Base-by-base conservation (phyloP, 2,888 invertebrate genomes). In the Platynereis dumerilii region DNA sequence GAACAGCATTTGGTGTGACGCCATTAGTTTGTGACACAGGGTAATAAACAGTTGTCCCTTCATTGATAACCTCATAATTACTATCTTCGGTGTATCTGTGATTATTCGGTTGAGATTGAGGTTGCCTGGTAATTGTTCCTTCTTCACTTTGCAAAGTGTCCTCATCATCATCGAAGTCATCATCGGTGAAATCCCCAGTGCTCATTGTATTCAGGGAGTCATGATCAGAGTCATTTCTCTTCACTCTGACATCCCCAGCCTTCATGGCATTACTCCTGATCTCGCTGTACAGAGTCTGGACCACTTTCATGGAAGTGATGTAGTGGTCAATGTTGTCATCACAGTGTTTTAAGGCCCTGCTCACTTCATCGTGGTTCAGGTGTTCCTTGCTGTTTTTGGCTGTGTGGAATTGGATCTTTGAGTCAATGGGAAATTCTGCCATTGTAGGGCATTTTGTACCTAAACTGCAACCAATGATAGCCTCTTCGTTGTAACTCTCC, bases 241-340 rank as follows among this genome's bases (percentile, higher is more conserved):
- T 48, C 22, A 48, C 48, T n/a, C 17, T 48, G 20, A 48, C n/a
- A n/a, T 48, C 20, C 26, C 26, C 56, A 7, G 24, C 56, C 10
- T 20, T 24, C 17, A 26, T n/a, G 58, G 34, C 22, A 17, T 34
- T 34, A 34, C 34, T 34, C 34, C 34, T 34, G 34, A 34, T 34
- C 17, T 65, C 65, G 12, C 59, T 54, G 56, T 60, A 65, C 29
- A 76, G 70, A 45, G 69, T 71, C 52, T 74, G 74, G 48, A 75
- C 73, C 10, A 79, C 76, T 64, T 79, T 79, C 48, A 79, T 78
- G 56, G 76, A 73, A n/a, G 74, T 64, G 69, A 77, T 74, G 60
- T 79, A 79, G 0, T 72, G 66, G 15, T 68, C 69, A 2, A 74
- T 74, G 55, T 74, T 75, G 44, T 76, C 76, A 12, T 70, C 71